A percentile compares a stretch with the other conserved stretches of the same genome.
Evolutionary conservation across 2,797 vertebrate genomes (phyloP).

Genomic region (Echeneis naucrates): DNA sequence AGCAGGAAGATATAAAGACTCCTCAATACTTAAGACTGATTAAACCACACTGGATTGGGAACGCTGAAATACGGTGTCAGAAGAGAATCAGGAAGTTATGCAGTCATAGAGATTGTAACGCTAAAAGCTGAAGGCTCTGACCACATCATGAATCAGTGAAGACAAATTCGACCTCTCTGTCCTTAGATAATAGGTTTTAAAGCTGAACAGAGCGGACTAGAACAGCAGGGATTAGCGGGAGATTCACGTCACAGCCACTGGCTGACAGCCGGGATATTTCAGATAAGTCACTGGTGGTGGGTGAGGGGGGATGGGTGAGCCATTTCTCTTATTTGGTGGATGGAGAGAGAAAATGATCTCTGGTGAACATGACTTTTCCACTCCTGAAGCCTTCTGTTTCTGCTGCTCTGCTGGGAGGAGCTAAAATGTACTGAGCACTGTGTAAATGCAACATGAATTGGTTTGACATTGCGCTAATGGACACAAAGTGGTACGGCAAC

Average conservation of each 20-base stretch:
- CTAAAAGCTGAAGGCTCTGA: background rate
- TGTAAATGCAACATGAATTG: too few species aligned
- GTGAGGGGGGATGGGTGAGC: background rate
- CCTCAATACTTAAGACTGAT: too few species aligned
- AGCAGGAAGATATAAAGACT: too few species aligned
- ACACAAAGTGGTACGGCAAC: too few species aligned
- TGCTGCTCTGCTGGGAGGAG: background rate
- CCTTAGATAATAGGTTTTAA: slow-evolving; percentile 20
- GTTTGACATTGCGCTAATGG: too few species aligned
- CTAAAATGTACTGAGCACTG: background rate
- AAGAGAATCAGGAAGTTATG: background rate
- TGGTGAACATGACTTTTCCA: background rate
- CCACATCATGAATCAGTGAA: background rate
- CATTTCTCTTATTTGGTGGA: background rate
- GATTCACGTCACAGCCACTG: slow-evolving; percentile 28
- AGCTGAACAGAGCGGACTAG: slow-evolving; percentile 17
- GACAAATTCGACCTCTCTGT: slow-evolving; percentile 1
- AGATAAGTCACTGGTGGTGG: background rate
- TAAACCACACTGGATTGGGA: too few species aligned
- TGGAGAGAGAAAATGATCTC: background rate
- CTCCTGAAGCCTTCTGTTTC: background rate
- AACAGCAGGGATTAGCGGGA: slow-evolving; percentile 48
- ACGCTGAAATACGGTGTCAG: too few species aligned
- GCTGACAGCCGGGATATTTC: background rate
- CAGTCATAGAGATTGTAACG: background rate